Percentiles rank a stretch among this genome's conserved stretches.
Conservation (phyloP, 2,113 vertebrate species). For the Lichenostomus cassidix region DNA sequence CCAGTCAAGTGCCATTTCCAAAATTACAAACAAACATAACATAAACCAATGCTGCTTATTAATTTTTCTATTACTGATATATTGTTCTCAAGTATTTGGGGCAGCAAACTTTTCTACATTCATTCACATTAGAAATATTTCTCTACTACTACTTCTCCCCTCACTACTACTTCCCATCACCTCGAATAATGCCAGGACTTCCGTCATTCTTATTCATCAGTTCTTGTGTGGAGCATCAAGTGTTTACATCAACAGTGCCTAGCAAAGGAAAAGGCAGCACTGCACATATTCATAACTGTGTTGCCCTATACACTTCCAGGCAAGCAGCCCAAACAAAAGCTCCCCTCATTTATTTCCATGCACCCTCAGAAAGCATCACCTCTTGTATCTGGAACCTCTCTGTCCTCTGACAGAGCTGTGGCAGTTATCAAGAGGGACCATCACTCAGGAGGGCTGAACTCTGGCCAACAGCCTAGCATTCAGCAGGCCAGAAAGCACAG, state of each 20-base stretch:
- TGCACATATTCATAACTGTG: not conserved
- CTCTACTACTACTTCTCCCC: not conserved
- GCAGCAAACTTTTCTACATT: not conserved
- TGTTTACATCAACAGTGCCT: not conserved
- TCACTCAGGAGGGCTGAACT: not conserved
- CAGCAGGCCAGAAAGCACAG: not conserved
- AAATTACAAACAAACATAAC: not conserved
- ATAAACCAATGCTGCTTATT: not conserved
- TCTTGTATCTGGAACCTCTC: not conserved
- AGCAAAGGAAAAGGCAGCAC: not conserved
- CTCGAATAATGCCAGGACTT: not conserved
- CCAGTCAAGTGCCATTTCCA: not conserved
- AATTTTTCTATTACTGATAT: not conserved
- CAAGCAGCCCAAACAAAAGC: not conserved
- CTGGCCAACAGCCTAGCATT: not conserved
- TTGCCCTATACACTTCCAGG: fast-evolving
- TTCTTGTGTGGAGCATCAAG: not conserved
- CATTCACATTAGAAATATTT: not conserved
- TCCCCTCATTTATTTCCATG: not conserved
- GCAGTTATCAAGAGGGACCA: not conserved
- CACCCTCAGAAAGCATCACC: not conserved
- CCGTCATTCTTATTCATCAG: not conserved
- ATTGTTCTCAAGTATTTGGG: not conserved
- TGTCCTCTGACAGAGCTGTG: not conserved
- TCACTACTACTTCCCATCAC: not conserved